These are phyloP conservation scores for Peromyscus maniculatus DNA, from an alignment of 2,113 vertebrate species.

Conservation along the genomic window DNA sequence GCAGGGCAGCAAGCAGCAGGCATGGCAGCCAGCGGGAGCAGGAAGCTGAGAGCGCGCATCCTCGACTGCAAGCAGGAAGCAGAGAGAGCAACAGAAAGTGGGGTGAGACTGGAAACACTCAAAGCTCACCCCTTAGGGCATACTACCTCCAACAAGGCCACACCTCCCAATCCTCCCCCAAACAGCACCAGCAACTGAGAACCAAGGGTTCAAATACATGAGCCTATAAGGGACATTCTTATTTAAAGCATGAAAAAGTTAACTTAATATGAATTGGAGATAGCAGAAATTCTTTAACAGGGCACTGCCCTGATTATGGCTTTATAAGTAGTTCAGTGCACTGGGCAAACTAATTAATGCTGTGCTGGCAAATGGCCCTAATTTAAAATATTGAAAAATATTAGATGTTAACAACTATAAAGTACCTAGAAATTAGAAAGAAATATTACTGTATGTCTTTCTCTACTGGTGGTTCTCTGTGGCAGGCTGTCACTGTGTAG, in stretches of 20 bases:
- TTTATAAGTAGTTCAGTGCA: background rate
- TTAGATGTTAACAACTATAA: conserved; percentile 39
- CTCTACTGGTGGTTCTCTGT: background rate
- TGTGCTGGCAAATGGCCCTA: conserved; percentile 38
- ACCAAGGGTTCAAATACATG: background rate
- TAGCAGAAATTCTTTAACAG: background rate
- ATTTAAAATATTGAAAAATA: conserved; percentile 49
- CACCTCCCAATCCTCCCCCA: background rate
- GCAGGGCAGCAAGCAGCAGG: background rate
- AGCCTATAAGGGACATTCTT: background rate
- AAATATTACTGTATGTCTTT: conserved; percentile 12
- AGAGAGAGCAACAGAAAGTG: background rate
- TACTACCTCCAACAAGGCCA: background rate
- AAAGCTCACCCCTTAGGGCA: background rate
- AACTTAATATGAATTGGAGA: conserved; percentile 36
- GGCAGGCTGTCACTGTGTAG: background rate
- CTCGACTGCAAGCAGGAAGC: background rate
- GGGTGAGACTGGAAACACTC: background rate
- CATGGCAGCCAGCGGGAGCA: background rate
- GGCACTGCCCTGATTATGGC: background rate
- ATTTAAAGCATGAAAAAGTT: background rate
- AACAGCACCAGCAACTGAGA: background rate
- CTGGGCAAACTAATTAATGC: conserved; percentile 4
- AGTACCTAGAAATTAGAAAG: conserved; percentile 30
- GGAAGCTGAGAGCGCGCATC: background rate